Evolutionary conservation across 2,797 vertebrate species (phyloP).

Genomic region (Diglossa cyanea): DNA sequence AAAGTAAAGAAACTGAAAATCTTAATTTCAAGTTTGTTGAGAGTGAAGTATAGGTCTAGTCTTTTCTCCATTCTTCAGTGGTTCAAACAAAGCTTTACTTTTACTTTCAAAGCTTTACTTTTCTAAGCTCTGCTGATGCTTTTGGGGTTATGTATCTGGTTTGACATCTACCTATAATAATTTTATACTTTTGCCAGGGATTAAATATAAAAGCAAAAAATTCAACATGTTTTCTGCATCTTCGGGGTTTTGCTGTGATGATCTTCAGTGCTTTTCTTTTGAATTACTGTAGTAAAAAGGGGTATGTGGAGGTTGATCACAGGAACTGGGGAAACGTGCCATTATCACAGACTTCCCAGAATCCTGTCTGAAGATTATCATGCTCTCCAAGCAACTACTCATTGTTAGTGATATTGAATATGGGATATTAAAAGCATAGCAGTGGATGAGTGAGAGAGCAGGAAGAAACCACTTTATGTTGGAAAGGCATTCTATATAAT

Average conservation of each 20-base stretch:
- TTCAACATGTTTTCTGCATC: not conserved
- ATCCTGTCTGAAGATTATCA: not conserved
- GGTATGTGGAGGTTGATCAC: rapidly evolving
- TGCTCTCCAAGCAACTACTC: not conserved
- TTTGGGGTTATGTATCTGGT: not conserved
- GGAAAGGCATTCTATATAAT: not conserved
- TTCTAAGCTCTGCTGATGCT: not conserved
- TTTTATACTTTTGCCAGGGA: not conserved
- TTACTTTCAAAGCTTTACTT: not conserved
- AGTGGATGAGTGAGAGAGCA: not conserved
- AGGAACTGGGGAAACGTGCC: not conserved
- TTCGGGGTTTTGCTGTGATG: not conserved
- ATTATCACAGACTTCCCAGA: not conserved
- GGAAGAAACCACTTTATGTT: not conserved
- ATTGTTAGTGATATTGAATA: not conserved
- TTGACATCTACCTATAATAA: not conserved
- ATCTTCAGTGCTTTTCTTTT: not conserved
- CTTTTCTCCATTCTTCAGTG: not conserved
- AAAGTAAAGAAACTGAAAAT: not conserved
- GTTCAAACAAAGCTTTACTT: not conserved
- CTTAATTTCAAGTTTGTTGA: not conserved
- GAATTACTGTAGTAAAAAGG: rapidly evolving
- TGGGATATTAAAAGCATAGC: not conserved
- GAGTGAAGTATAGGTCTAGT: not conserved
- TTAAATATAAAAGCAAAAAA: not conserved